phyloP scores from a whole-genome alignment of 2,113 vertebrate genomes.

The Tiliqua scincoides region DNA sequence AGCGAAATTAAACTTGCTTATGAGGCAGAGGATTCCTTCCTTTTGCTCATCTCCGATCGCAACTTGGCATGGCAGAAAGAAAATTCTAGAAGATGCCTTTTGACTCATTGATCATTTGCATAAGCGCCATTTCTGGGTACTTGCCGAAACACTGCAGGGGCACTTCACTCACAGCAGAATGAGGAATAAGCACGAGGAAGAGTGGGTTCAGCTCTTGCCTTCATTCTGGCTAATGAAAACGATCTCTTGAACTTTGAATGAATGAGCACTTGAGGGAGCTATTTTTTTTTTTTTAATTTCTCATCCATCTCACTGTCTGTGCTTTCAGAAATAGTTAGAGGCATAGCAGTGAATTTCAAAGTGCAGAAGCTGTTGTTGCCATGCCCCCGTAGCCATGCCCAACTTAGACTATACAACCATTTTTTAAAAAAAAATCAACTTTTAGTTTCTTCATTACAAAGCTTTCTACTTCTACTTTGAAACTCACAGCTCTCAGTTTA shows the following conservation, averaged over 20 bases:
- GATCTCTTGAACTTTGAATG: neutral
- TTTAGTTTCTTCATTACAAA: too few species aligned
- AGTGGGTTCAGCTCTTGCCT: neutral
- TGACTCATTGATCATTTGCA: neutral
- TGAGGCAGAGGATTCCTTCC: neutral
- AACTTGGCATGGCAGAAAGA: neutral
- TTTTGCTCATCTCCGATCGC: neutral
- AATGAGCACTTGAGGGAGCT: neutral
- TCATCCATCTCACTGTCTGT: neutral
- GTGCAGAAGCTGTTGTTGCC: too few species aligned
- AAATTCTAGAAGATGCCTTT: neutral
- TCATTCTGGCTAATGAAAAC: neutral
- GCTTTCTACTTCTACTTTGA: too few species aligned
- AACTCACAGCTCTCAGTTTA: too few species aligned
- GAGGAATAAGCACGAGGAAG: neutral
- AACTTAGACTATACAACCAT: too few species aligned
- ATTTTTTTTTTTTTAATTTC: neutral
- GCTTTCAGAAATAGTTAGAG: neutral
- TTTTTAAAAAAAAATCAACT: too few species aligned
- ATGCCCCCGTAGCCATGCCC: too few species aligned
- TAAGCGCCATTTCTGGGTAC: neutral
- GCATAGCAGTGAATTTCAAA: too few species aligned
- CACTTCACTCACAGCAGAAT: neutral
- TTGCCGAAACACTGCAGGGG: too few species aligned
- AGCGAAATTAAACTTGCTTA: neutral